Percentiles rank a stretch among this genome's conserved stretches.
phyloP scores from a whole-genome alignment of 2,113 vertebrate species.

The Thamnophis sirtalis region DNA sequence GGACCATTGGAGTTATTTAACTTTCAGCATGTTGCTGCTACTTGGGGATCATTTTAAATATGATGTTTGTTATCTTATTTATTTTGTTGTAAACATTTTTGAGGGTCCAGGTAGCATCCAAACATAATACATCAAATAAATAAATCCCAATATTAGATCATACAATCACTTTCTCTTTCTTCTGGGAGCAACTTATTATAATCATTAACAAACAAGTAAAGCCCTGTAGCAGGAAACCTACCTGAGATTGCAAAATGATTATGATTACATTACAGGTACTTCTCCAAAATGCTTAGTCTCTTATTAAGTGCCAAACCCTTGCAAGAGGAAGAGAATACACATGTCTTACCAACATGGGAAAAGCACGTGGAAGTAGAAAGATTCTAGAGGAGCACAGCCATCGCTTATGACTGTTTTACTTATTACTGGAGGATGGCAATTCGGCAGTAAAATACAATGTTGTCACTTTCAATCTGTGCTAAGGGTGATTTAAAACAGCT shows the following conservation, averaged over 20 bases:
- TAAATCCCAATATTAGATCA: neutral
- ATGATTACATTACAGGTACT: neutral
- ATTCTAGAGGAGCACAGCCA: neutral
- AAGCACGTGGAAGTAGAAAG: constrained; percentile 1
- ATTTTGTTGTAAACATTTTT: neutral
- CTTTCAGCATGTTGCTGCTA: neutral
- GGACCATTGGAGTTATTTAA: neutral
- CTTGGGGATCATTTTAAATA: neutral
- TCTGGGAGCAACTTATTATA: neutral
- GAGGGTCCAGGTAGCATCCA: neutral
- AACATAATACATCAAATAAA: neutral
- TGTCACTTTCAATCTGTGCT: constrained; percentile 56
- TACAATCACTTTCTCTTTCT: neutral
- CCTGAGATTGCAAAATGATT: neutral
- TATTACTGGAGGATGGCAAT: constrained; percentile 44
- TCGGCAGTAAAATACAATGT: constrained; percentile 56
- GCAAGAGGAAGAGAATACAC: neutral
- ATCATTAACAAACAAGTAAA: neutral
- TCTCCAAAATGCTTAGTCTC: neutral
- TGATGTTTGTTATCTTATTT: neutral
- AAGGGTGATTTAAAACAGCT: constrained; percentile 52
- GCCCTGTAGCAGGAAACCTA: neutral
- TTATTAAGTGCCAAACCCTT: neutral
- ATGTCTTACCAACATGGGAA: neutral
- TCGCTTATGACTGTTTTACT: constrained; percentile 35